phyloP scores from a whole-genome alignment of 2,113 vertebrate species.

The Montifringilla adamsi region DNA sequence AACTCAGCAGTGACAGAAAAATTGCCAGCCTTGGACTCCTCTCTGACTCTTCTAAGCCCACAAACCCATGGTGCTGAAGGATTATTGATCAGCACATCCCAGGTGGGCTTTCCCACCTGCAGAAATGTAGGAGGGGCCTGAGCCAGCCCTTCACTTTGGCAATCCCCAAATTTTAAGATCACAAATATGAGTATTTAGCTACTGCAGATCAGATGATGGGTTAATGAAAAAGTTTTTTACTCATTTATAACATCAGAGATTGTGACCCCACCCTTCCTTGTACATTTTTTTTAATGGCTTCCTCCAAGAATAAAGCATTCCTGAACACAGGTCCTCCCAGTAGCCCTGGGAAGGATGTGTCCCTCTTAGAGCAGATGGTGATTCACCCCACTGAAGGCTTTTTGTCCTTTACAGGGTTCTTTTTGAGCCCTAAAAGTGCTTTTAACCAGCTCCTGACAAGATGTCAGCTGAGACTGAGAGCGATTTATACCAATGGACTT shows the following conservation, averaged over 20 bases:
- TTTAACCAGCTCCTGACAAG: constrained; percentile 6
- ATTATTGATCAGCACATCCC: background rate
- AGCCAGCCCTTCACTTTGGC: background rate
- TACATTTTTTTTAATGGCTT: background rate
- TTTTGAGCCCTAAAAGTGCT: background rate
- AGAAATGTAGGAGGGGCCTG: background rate
- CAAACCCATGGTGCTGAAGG: background rate
- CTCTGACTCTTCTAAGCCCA: background rate
- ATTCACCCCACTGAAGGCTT: background rate
- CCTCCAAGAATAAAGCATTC: constrained; percentile 38
- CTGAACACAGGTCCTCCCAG: constrained; percentile 5
- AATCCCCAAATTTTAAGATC: background rate
- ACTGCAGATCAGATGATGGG: background rate
- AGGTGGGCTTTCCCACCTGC: background rate
- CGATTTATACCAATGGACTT: background rate
- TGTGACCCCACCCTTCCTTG: background rate
- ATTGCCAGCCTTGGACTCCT: background rate
- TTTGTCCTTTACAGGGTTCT: background rate
- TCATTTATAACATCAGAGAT: background rate
- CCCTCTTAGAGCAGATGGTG: background rate
- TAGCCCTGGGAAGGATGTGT: constrained; percentile 12
- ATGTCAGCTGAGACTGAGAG: background rate
- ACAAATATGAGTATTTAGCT: background rate
- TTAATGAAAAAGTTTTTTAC: background rate
- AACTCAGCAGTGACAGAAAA: background rate